These are phyloP conservation scores for Stomatorhinus walkeri DNA, from an alignment of 2,797 vertebrate genomes.

Conservation along the genomic window DNA sequence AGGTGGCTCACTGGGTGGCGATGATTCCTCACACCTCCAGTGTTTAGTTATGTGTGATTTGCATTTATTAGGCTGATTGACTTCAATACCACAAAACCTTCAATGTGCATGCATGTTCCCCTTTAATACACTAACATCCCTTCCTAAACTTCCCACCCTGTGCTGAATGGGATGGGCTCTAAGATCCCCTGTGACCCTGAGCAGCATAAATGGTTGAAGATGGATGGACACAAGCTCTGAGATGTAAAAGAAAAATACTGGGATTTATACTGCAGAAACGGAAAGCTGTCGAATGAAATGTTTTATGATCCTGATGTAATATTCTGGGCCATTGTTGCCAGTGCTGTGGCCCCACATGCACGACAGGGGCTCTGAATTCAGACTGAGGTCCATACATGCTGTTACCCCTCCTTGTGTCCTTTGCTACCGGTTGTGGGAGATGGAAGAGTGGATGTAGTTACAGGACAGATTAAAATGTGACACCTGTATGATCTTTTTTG, in stretches of 20 bases:
- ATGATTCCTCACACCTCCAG: background rate
- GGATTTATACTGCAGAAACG: background rate
- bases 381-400: background rate
- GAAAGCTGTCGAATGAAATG: background rate
- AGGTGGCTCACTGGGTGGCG: background rate
- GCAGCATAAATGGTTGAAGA: background rate
- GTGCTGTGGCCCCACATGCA: background rate
- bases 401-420: background rate
- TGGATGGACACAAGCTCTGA: background rate
- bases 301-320: background rate
- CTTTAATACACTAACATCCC: background rate
- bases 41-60: background rate
- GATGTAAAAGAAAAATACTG: background rate
- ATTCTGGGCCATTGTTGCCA: background rate
- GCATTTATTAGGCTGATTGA: background rate
- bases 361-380: background rate
- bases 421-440: background rate
- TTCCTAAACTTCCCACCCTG: background rate
- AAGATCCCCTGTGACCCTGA: background rate
- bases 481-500: background rate
- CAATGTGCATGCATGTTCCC: background rate
- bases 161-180: background rate
- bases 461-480: background rate
- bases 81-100: background rate
- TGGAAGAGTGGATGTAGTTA: background rate